phyloP scores from a whole-genome alignment of 1,140 invertebrate genomes.

The Anastatus disparis region DNA sequence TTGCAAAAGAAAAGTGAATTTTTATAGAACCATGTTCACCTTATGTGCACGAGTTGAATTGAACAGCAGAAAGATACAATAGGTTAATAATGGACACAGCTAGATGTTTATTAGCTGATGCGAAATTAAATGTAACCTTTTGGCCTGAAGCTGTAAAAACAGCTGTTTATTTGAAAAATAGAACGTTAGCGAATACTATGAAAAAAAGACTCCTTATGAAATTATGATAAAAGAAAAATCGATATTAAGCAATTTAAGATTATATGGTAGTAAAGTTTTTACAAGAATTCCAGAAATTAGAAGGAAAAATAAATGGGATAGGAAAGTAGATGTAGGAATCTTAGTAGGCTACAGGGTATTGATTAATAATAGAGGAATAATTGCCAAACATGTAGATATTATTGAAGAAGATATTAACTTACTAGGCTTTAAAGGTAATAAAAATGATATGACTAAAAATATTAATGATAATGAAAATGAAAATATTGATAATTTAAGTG shows the following conservation, averaged over 20 bases:
- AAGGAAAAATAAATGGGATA: constrained; percentile 42
- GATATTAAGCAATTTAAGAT: constrained; percentile 49
- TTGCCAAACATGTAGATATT: constrained; percentile 16
- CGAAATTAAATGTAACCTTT: constrained; percentile 48
- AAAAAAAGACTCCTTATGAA: constrained; percentile 57
- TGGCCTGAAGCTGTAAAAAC: constrained; percentile 52
- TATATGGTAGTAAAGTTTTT: constrained; percentile 46
- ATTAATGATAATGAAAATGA: not conserved
- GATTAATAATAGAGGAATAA: constrained; percentile 12
- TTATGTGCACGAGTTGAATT: constrained; percentile 41
- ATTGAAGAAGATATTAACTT: constrained; percentile 8
- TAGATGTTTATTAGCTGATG: constrained; percentile 47
- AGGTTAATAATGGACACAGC: constrained; percentile 41
- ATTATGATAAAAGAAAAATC: constrained; percentile 56
- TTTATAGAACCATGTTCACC: constrained; percentile 33
- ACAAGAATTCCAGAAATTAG: constrained; percentile 41
- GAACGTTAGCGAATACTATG: constrained; percentile 54
- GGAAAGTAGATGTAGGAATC: constrained; percentile 43
- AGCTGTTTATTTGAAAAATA: constrained; percentile 26
- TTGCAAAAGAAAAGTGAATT: constrained; percentile 41
- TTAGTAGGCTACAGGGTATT: constrained; percentile 45
- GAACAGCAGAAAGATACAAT: constrained; percentile 42
- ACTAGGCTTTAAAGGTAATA: constrained; percentile 10
- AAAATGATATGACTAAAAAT: not conserved
- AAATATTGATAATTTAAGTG: not conserved